phyloP scores from a whole-genome alignment of 2,888 invertebrate species.

The Diabrotica balteata region DNA sequence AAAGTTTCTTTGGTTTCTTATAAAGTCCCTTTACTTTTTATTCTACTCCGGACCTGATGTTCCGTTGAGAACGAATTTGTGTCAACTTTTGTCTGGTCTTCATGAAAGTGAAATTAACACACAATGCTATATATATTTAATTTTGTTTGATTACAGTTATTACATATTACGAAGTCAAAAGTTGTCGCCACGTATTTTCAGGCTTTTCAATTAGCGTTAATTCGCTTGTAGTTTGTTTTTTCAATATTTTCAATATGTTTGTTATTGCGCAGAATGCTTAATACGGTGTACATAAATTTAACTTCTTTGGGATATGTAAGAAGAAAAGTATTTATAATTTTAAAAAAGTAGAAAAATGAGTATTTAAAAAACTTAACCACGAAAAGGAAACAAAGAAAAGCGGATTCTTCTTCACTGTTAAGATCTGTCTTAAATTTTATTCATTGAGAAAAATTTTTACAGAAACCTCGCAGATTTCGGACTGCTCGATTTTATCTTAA shows the following conservation, averaged over 20 bases:
- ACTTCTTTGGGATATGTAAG: not conserved
- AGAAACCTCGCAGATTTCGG: no score
- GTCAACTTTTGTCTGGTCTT: slow-evolving; percentile 5
- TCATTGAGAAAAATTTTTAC: no score
- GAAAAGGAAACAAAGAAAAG: no score
- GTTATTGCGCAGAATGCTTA: no score
- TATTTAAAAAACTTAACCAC: no score
- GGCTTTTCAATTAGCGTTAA: not conserved
- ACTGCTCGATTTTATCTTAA: no score
- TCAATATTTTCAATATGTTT: not conserved
- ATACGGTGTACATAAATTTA: not conserved
- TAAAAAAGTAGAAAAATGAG: no score
- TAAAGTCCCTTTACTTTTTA: no score
- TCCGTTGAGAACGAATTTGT: slow-evolving; percentile 2
- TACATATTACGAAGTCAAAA: not conserved
- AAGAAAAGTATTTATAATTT: not conserved
- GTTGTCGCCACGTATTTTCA: no score
- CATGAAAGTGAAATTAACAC: slow-evolving; percentile 12
- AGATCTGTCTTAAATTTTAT: no score
- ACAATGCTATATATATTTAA: slow-evolving; percentile 6
- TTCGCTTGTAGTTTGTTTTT: not conserved
- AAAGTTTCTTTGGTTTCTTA: no score
- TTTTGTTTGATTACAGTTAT: slow-evolving; percentile 4
- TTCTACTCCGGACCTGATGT: not conserved
- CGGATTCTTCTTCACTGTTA: no score